Percentiles rank a stretch among this genome's conserved stretches.
phyloP scores from a whole-genome alignment of 2,113 vertebrate species.

The Empidonax alnorum region DNA sequence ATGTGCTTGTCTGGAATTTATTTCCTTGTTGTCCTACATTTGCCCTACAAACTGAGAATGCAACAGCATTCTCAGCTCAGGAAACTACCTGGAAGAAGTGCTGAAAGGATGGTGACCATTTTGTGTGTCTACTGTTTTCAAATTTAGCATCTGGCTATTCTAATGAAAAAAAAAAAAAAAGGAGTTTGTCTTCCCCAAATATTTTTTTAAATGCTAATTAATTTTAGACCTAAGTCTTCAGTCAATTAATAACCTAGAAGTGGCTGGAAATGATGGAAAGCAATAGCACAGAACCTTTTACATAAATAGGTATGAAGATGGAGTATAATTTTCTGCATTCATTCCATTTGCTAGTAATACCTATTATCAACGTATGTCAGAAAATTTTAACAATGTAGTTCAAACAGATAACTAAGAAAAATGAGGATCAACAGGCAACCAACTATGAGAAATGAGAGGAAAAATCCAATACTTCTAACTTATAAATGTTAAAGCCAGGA shows the following conservation, averaged over 20 bases:
- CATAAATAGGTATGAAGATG: background rate
- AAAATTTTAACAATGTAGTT: background rate
- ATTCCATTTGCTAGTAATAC: background rate
- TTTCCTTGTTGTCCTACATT: background rate
- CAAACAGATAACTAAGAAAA: background rate
- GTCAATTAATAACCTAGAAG: background rate
- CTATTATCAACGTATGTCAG: background rate
- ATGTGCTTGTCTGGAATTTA: background rate
- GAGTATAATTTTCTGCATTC: background rate
- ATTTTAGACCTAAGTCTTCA: background rate
- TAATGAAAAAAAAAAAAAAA: background rate
- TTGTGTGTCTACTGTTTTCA: background rate
- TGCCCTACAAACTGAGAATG: background rate
- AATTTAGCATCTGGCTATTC: background rate
- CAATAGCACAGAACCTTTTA: background rate
- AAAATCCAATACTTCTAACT: background rate
- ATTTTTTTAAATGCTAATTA: background rate
- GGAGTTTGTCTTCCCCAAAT: background rate
- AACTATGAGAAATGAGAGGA: background rate
- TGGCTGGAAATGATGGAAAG: background rate
- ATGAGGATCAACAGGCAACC: background rate
- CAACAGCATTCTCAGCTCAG: rapidly evolving
- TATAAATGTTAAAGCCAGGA: background rate
- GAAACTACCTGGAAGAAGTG: background rate
- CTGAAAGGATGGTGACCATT: background rate